Evolutionary conservation across 2,888 invertebrate genomes (phyloP).

Genomic region (Acleris sparsana): DNA sequence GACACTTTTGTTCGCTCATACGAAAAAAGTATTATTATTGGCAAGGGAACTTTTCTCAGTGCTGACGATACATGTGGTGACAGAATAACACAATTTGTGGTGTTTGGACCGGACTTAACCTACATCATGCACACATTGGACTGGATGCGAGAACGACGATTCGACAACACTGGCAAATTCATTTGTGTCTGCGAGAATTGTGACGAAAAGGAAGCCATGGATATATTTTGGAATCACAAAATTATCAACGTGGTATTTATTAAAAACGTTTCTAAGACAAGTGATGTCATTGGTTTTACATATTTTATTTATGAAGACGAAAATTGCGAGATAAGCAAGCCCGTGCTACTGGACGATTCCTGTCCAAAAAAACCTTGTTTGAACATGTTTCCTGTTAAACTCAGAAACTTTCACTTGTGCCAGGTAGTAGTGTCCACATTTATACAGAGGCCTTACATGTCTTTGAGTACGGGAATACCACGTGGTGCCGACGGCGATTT

Average conservation of each 20-base stretch:
- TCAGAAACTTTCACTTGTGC: constrained; percentile 59
- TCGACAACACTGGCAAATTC: constrained; percentile 64
- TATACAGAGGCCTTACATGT: constrained; percentile 63
- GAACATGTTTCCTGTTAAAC: constrained; percentile 55
- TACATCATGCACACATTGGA: constrained; percentile 51
- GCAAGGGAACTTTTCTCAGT: constrained; percentile 47
- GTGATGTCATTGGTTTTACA: constrained; percentile 44
- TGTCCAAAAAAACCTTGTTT: constrained; percentile 35
- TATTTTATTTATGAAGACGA: constrained; percentile 59
- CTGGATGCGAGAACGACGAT: constrained; percentile 51
- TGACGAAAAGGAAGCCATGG: constrained; percentile 54
- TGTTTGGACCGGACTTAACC: constrained; percentile 55
- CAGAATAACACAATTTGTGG: constrained; percentile 52
- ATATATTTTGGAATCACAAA: constrained; percentile 60
- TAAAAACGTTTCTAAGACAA: constrained; percentile 41
- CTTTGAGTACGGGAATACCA: constrained; percentile 50
- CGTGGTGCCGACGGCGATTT: constrained; percentile 66
- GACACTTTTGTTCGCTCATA: constrained; percentile 58
- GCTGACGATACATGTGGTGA: constrained; percentile 38
- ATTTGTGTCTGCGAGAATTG: constrained; percentile 66
- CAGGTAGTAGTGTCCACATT: constrained; percentile 65
- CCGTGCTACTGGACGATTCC: constrained; percentile 47
- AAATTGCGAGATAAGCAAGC: constrained; percentile 53
- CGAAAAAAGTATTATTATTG: constrained; percentile 54
- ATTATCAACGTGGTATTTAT: constrained; percentile 64